These are phyloP conservation scores for Petrolisthes cinctipes DNA, from an alignment of 2,888 invertebrate species.

Conservation along the genomic window DNA sequence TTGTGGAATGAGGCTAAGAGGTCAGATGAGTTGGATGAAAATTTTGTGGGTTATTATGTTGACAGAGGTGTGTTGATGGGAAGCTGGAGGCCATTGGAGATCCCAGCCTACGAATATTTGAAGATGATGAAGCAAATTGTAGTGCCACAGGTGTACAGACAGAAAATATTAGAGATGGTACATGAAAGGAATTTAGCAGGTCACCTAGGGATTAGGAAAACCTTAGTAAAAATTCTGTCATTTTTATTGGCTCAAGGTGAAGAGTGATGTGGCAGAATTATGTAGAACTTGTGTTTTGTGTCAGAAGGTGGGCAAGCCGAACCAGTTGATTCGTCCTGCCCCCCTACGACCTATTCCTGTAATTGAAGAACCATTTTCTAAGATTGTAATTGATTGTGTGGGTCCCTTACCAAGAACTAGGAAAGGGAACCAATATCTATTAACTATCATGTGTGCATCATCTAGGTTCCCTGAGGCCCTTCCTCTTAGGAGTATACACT, in stretches of 20 bases:
- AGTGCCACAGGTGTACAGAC: no score
- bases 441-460: constrained; percentile 21
- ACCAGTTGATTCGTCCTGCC: not conserved
- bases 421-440: constrained; percentile 16
- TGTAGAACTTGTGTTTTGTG: not conserved
- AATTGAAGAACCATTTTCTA: not conserved
- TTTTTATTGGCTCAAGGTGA: no score
- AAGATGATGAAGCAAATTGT: no score
- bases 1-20: no score
- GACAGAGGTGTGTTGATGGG: no score
- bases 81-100: no score
- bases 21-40: no score
- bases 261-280: not conserved
- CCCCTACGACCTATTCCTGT: not conserved
- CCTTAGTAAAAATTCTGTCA: not conserved
- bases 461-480: constrained; percentile 32
- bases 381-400: constrained; percentile 19
- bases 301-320: constrained; percentile 28
- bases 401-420: constrained; percentile 25
- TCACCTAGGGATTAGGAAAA: constrained; percentile 15
- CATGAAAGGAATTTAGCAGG: constrained; percentile 16
- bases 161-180: no score
- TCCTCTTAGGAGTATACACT: constrained; percentile 20
- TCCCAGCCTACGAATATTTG: no score
- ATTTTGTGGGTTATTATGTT: no score